These are phyloP conservation scores for Florisuga fusca DNA, from an alignment of 2,797 vertebrate species.

Conservation along the genomic window DNA sequence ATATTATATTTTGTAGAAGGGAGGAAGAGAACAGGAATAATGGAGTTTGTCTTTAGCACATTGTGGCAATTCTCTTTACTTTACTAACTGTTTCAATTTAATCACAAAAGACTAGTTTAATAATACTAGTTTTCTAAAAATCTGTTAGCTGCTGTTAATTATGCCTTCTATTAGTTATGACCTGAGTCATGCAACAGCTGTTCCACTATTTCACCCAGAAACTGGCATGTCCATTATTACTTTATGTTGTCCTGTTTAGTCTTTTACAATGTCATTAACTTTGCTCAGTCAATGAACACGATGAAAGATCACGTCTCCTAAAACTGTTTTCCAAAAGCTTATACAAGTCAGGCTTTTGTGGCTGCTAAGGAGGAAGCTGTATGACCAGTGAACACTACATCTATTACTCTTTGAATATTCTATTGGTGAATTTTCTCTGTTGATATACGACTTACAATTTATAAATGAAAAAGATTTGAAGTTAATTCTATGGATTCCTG, in stretches of 20 bases:
- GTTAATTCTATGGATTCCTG: neutral
- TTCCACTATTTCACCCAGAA: conserved; percentile 19
- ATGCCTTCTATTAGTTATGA: conserved; percentile 14
- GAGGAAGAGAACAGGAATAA: neutral
- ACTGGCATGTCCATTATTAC: neutral
- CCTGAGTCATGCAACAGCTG: neutral
- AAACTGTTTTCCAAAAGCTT: neutral
- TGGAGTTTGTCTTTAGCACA: neutral
- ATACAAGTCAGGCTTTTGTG: neutral
- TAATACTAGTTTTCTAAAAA: neutral
- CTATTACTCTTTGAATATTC: neutral
- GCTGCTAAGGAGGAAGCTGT: neutral
- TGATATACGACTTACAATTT: neutral
- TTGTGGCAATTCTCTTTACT: neutral
- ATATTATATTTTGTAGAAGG: neutral
- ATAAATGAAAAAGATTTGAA: neutral
- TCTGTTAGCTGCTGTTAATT: conserved; percentile 21
- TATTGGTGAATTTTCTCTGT: neutral
- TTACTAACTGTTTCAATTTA: neutral
- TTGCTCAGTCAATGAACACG: neutral
- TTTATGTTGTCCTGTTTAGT: conserved; percentile 8
- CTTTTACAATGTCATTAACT: neutral
- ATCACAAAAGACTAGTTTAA: neutral
- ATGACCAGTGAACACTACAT: neutral
- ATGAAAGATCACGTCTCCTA: neutral